phyloP scores from a whole-genome alignment of 1,140 invertebrate genomes.

The Drosophila pseudoobscura region DNA sequence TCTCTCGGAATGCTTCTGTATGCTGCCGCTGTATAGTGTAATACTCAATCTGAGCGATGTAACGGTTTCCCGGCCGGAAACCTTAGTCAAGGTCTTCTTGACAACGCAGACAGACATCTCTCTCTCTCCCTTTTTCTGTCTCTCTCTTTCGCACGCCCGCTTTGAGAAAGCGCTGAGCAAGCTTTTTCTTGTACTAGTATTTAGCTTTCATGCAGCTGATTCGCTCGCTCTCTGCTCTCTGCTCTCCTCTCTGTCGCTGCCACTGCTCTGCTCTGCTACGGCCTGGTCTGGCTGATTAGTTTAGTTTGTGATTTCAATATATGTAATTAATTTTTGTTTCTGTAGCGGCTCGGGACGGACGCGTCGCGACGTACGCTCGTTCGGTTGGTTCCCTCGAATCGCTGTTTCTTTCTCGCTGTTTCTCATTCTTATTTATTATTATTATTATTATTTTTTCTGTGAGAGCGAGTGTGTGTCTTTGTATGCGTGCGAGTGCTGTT shows the following conservation, averaged over 20 bases:
- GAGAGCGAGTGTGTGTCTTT: conserved; percentile 34
- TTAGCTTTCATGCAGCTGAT: conserved; percentile 31
- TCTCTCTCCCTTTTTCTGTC: background rate
- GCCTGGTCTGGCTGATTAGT: conserved; percentile 72
- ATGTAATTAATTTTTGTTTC: conserved; percentile 78
- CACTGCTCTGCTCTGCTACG: conserved; percentile 24
- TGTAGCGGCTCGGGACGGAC: conserved; percentile 73
- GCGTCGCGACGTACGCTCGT: conserved; percentile 68
- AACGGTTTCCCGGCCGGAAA: conserved; percentile 45
- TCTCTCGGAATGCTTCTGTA: too few relatives aligned
- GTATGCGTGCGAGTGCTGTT: conserved; percentile 16
- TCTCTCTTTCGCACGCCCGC: background rate
- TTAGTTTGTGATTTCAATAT: conserved; percentile 81
- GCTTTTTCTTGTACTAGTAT: conserved; percentile 14
- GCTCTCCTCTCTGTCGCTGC: conserved; percentile 9
- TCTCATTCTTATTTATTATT: conserved; percentile 19
- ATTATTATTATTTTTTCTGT: conserved; percentile 13
- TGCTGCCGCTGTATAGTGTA: too few relatives aligned
- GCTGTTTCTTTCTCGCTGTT: conserved; percentile 22
- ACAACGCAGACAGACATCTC: too few relatives aligned
- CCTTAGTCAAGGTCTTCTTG: conserved; percentile 43
- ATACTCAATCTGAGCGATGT: too few relatives aligned
- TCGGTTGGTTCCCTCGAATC: conserved; percentile 34
- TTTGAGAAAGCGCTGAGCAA: conserved; percentile 12
- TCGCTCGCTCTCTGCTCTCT: conserved; percentile 6